phyloP scores from a whole-genome alignment of 2,113 vertebrate genomes.

The Tragelaphus buxtoni region DNA sequence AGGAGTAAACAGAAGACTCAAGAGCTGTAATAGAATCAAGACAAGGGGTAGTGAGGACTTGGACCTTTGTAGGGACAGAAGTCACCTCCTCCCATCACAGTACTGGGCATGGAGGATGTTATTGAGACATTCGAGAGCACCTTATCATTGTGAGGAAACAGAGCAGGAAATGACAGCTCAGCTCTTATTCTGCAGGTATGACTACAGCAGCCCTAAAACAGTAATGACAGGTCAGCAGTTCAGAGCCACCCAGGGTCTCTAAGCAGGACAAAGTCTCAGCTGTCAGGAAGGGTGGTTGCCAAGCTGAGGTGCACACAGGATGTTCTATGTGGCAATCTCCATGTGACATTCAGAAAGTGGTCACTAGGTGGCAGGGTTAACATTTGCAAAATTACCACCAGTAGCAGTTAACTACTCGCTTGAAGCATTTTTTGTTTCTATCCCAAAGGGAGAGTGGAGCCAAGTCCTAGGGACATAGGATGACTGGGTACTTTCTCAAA shows the following conservation, averaged over 20 bases:
- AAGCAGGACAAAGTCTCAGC: background rate
- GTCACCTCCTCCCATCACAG: background rate
- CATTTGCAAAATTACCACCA: slow-evolving; percentile 46
- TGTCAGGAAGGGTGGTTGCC: background rate
- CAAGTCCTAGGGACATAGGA: background rate
- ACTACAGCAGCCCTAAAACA: background rate
- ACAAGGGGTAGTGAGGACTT: background rate
- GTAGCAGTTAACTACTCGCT: background rate
- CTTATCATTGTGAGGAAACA: background rate
- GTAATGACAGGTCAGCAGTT: background rate
- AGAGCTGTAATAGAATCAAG: background rate
- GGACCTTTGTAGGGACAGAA: background rate
- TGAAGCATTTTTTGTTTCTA: background rate
- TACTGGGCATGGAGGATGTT: background rate
- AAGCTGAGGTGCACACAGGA: background rate
- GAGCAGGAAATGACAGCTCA: background rate
- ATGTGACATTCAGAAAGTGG: background rate
- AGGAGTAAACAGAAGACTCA: background rate
- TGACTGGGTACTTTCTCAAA: background rate
- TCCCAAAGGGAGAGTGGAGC: background rate
- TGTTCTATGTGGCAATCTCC: background rate
- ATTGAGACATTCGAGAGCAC: background rate
- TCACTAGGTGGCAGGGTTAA: slow-evolving; percentile 71
- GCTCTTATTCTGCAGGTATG: background rate
- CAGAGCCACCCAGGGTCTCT: background rate